Evolutionary conservation across 2,113 vertebrate genomes (phyloP), one percentile per base, ranked within the genome.

Genomic region (Phalacrocorax aristotelis): DNA sequence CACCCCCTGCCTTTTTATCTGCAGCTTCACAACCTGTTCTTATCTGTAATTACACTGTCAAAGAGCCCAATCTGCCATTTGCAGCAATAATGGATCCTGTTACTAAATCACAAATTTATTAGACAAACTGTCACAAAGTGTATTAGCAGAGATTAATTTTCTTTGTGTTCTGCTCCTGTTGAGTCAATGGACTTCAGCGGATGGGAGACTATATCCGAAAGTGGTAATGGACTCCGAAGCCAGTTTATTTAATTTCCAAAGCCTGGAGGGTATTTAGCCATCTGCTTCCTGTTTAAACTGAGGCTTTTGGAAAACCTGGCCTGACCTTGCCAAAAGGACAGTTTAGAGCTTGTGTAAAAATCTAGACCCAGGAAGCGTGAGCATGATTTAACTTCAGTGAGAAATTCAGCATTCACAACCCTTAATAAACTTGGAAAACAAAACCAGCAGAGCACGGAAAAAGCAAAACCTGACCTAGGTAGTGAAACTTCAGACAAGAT

Each of bases 251-350:
- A 51, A 88, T 93, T 96, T 95, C 49, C 46, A 72, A 32, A 80
- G 70, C 70, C 90, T 85, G 44, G 84, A 88, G 93, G 90, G 57
- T 69, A 36, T 93, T 83, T 90, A 66, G 58, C 93, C 93, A 92
- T 96, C 93, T 97, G 96, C 92, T 95, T 96, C 66, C 85, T 83
- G 54, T 75, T 96, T 62, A 44, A 93, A 61, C 25, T 5, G 75
- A 74, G 92, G 68, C 60, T 88, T 94, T 90, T 93, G 79, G 95
- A 97, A 96, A 96, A 96, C 58, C 90, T 88, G 93, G 90, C 58
- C 90, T 93, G 95, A 96, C 93, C 78, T 75, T 79, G 17, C 57
- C 23, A 12, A 90, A 70, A 66, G 75, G 90, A 61, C 44, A 42
- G 10, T 85, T 86, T 42, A 82, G 78, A 83, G 36, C n/a, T 79